These are phyloP conservation scores for Tridacna gigas DNA, from an alignment of 2,888 invertebrate genomes.

Conservation along the genomic window DNA sequence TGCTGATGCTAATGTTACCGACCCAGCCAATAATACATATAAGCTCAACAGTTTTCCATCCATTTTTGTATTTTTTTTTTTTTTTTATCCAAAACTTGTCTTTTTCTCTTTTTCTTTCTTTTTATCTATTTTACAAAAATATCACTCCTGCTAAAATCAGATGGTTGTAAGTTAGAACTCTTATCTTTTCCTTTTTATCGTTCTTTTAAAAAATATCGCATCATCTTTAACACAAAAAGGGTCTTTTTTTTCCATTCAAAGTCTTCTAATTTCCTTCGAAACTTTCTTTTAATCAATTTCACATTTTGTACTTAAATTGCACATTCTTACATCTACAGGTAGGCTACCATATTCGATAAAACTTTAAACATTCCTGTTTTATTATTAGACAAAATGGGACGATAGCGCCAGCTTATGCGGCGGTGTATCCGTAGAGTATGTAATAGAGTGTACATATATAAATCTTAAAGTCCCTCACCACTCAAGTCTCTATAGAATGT, in stretches of 20 bases:
- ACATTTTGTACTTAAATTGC: no score
- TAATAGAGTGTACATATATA: slow-evolving; percentile 24
- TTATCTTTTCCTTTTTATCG: slow-evolving; percentile 12
- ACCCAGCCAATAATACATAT: slow-evolving; percentile 14
- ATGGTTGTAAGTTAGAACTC: slow-evolving; percentile 1
- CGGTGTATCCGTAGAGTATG: slow-evolving; percentile 2
- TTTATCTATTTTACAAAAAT: neutral
- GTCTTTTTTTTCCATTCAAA: no score
- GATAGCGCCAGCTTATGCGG: no score
- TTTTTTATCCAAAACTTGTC: no score
- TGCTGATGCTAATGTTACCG: slow-evolving; percentile 4
- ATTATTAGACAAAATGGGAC: no score
- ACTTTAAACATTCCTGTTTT: no score
- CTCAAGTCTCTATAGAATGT: slow-evolving; percentile 8
- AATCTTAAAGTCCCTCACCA: neutral
- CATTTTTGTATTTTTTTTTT: neutral
- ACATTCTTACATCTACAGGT: no score
- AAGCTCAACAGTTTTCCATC: neutral
- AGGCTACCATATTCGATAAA: no score
- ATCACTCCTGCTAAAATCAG: slow-evolving; percentile 4
- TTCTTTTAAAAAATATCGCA: slow-evolving; percentile 4
- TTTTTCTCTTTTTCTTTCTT: no score
- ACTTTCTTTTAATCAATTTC: no score
- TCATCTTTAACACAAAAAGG: no score
- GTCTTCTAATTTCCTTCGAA: no score